phyloP scores from a whole-genome alignment of 2,888 invertebrate genomes.

The Lamellibrachia columna region DNA sequence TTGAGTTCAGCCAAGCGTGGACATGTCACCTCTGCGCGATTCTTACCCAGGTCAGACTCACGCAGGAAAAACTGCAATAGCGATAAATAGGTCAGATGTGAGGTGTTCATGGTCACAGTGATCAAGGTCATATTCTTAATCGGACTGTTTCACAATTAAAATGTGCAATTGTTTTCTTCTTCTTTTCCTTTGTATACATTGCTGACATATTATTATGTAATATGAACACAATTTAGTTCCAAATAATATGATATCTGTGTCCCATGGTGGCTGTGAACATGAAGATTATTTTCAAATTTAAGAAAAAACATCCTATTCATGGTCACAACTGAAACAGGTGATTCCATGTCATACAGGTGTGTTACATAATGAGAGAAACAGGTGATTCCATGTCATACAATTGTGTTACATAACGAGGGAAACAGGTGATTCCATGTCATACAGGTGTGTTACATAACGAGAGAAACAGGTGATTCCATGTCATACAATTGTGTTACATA shows the following conservation, averaged over 20 bases:
- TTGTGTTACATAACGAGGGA: background rate
- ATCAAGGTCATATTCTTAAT: constrained; percentile 7
- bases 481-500: background rate
- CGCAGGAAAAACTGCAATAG: constrained; percentile 80
- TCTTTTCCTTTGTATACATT: background rate
- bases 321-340: background rate
- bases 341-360: background rate
- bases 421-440: background rate
- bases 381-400: too few relatives aligned
- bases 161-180: background rate
- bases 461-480: background rate
- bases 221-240: background rate
- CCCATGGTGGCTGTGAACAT: background rate
- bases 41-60: constrained; percentile 85
- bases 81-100: background rate
- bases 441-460: background rate
- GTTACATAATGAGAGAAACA: background rate
- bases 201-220: background rate
- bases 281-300: background rate
- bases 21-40: constrained; percentile 84
- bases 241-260: background rate
- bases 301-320: background rate
- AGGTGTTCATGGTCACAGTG: background rate
- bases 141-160: background rate
- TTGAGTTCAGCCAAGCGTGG: constrained; percentile 87